Evolutionary conservation across 2,113 vertebrate genomes (phyloP).

Genomic region (Kryptolebias marmoratus): DNA sequence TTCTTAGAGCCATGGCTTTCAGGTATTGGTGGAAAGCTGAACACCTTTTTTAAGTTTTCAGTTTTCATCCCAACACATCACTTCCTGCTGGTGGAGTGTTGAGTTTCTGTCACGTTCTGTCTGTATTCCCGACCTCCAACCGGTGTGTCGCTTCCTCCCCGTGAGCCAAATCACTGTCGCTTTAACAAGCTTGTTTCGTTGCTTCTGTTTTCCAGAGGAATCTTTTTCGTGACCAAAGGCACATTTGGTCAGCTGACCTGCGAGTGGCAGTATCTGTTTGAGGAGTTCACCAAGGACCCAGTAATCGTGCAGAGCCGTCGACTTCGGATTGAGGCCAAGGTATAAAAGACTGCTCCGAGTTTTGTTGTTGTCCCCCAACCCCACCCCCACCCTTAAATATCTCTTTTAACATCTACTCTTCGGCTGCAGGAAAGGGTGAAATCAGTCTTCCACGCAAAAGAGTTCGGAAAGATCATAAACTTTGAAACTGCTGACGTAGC

Average conservation of each 20-base stretch:
- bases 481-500: slow-evolving; percentile 92
- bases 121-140: too few relatives aligned
- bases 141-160: too few relatives aligned
- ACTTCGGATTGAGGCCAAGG: slow-evolving; percentile 96
- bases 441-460: slow-evolving; percentile 97
- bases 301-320: slow-evolving; percentile 89
- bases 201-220: slow-evolving; percentile 79
- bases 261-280: slow-evolving; percentile 96
- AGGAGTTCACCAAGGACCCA: slow-evolving; percentile 97
- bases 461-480: slow-evolving; percentile 99
- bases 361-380: too few relatives aligned
- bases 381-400: neutral
- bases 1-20: too few relatives aligned
- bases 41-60: too few relatives aligned
- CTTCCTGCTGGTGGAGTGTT: too few relatives aligned
- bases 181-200: neutral
- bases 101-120: too few relatives aligned
- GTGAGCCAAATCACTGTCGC: too few relatives aligned
- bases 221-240: slow-evolving; percentile 96
- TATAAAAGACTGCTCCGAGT: slow-evolving; percentile 40
- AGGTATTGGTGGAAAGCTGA: too few relatives aligned
- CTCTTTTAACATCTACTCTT: neutral
- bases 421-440: slow-evolving; percentile 91
- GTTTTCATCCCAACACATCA: too few relatives aligned
- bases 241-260: slow-evolving; percentile 96